Evolutionary conservation across 2,797 vertebrate genomes (phyloP).

Genomic region (Pseudochirops cupreus): DNA sequence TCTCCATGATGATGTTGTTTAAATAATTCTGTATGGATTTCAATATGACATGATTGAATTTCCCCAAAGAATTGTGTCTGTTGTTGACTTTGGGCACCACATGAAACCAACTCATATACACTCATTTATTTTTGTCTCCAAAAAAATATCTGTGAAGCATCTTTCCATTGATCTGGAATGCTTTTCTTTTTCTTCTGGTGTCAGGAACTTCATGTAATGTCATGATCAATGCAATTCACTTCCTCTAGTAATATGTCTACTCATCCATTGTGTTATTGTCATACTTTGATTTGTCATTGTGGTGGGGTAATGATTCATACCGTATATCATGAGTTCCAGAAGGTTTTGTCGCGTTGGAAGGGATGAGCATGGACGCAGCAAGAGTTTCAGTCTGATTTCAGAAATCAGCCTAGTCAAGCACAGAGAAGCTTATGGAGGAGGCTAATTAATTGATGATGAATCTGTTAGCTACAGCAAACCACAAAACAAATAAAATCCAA

Average conservation of each 20-base stretch:
- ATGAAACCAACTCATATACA: neutral
- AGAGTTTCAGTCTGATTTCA: neutral
- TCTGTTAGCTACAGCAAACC: neutral
- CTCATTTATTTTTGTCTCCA: neutral
- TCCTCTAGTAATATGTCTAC: neutral
- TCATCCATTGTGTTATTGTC: neutral
- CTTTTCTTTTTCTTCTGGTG: neutral
- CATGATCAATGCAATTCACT: neutral
- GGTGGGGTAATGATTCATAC: neutral
- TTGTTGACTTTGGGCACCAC: neutral
- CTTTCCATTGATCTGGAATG: neutral
- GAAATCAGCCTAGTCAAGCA: neutral
- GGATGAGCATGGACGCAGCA: neutral
- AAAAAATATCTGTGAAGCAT: neutral
- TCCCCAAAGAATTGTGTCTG: neutral
- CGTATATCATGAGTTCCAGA: neutral
- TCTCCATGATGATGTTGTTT: neutral
- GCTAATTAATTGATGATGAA: neutral
- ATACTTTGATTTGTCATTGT: neutral
- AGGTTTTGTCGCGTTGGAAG: neutral
- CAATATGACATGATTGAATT: neutral
- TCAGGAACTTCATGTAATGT: neutral
- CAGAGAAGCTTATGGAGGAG: neutral
- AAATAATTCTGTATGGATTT: neutral
- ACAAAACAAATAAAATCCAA: neutral